Evolutionary conservation across 2,888 invertebrate species (phyloP), one percentile per base, ranked within the genome.

Genomic region (Xestia ashworthii): DNA sequence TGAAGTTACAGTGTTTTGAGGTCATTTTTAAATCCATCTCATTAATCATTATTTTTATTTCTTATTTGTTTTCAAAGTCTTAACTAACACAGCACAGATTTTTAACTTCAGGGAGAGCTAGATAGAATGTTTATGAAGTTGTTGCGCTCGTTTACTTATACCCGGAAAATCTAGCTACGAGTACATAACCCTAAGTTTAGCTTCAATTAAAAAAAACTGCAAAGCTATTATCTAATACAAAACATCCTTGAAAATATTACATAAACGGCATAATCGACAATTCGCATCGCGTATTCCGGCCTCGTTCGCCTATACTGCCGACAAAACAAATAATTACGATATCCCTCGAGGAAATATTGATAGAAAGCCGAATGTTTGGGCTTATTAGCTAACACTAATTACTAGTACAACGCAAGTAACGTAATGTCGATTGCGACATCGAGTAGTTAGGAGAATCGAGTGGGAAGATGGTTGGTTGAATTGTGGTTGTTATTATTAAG

Each of bases 351-450:
- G 81, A 87, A 87, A 86, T 82, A 83, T 85, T 76, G 80, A 71
- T 91, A 89, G 91, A 91, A 90, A 91, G 88, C 79, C 71, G 48
- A 55, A 68, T 85, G 79, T 76, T 83, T 75, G 75, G 53, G 66
- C 60, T 81, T 70, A 85, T 87, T 85, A 79, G 82, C 76, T 73
- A 84, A 86, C 53, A 67, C 73, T 72, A 75, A 78, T 85, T 81
- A 70, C 32, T 41, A 62, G 60, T 38, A n/a, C 25, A 48, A 60
- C 44, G 41, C 16, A 65, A 65, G 65, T 65, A 65, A 44, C 74
- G 74, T 75, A 75, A 82, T 62, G 55, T 19, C 14, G 8, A 32
- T 84, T 84, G 67, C 83, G 72, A 71, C 72, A 85, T 19, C n/a
- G 5, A 25, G 16, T 14, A n/a, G 48, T 25, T 55, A 67, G 55